Percentiles rank a stretch among this genome's conserved stretches.
phyloP scores from a whole-genome alignment of 2,113 vertebrate genomes.

The Megaceryle maxima region DNA sequence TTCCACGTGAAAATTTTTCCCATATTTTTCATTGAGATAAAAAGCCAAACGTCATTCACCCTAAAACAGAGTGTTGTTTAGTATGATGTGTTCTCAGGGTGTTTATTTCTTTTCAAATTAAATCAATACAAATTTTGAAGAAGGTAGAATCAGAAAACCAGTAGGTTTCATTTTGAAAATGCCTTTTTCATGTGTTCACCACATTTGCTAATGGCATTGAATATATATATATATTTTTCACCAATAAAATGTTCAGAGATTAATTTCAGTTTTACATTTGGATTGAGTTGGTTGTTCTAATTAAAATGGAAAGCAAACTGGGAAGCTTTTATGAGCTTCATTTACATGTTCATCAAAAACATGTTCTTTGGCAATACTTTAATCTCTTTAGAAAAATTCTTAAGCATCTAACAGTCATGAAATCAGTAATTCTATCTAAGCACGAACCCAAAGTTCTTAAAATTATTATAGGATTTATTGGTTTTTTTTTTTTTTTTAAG shows the following conservation, averaged over 20 bases:
- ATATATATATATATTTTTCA: not conserved
- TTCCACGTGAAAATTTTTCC: not conserved
- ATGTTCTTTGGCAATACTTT: not conserved
- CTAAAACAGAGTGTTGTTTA: not conserved
- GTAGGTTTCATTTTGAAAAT: not conserved
- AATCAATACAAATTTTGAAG: not conserved
- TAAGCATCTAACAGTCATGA: not conserved
- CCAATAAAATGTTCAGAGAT: not conserved
- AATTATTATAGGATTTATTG: not conserved
- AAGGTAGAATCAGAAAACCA: not conserved
- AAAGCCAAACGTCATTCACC: not conserved
- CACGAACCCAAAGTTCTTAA: not conserved
- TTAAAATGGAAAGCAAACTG: not conserved
- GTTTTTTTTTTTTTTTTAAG: not conserved
- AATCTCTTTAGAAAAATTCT: not conserved
- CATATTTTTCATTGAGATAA: not conserved
- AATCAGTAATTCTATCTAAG: not conserved
- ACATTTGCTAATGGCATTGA: fast-evolving
- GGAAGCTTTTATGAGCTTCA: not conserved
- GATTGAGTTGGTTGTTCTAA: fast-evolving
- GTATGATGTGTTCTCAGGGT: not conserved
- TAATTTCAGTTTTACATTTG: not conserved
- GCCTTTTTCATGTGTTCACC: not conserved
- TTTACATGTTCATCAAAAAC: not conserved
- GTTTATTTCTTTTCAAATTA: not conserved